Evolutionary conservation across 2,888 invertebrate genomes (phyloP), one percentile per base, ranked within the genome.

Genomic region (Synergus itoensis): DNA sequence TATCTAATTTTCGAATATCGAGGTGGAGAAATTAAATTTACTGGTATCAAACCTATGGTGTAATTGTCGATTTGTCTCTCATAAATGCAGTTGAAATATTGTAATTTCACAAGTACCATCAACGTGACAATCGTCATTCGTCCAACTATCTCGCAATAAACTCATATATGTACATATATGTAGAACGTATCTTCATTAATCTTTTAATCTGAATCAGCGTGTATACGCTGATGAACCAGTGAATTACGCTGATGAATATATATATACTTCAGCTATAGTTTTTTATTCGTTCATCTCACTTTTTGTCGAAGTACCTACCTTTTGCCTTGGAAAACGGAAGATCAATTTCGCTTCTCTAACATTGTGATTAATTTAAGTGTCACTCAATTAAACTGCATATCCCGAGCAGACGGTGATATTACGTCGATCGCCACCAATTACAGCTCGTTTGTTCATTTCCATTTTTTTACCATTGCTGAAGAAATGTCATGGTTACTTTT

Each of bases 351-450:
- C 53, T 65, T 12, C 67, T 67, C 41, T 36, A 41, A n/a, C 36
- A 12, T 21, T 53, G 63, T 14, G 84, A 79, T 83, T 83, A 82
- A 83, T 81, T 83, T 80, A 83, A 84, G 80, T 80, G 77, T 76
- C 82, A 78, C 84, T 84, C 82, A 80, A 82, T 84, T 81, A 82
- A 82, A 81, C 77, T 80, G 81, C n/a, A n/a, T 63, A 78, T 77
- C 28, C 77, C 48, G 12, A 48, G 48, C 14, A 16, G 16, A 78
- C 75, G 77, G 79, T 78, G 63, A 77, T 76, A 76, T 76, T 67
- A 69, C 77, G 77, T 75, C 76, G 28, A 76, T 45, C 64, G 60
- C 28, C 76, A 60, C 53, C 76, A 14, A 5, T 60, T 41, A 43
- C 65, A 53, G 4, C 41, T n/a, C 8, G 41, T 40, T 48, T n/a